Base-by-base conservation (phyloP, 2,113 vertebrate species). In the Petrocephalus zakoni region DNA sequence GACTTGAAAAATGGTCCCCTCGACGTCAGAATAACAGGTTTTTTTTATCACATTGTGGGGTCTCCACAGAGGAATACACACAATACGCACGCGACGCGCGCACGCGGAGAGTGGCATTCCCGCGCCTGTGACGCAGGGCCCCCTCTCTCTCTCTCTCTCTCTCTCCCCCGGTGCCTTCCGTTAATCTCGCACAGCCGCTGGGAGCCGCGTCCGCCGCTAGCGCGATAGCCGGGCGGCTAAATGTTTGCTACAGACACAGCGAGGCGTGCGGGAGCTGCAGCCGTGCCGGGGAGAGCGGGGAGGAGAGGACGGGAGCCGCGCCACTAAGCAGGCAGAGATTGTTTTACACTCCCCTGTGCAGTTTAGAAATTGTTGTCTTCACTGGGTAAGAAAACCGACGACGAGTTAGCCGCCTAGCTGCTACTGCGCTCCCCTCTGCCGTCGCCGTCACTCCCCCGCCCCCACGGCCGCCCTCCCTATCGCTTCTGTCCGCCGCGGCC, bases 341-440 rank as follows among this genome's bases (percentile, higher is more conserved):
- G 47, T 91, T 90, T 75, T 78, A 15, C 34, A 37, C 17, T 29
- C 61, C n/a, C 61, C 58, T 85, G 89, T 89, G 91, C 90, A 90
- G 3, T 47, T 87, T 78, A 78, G 19, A 90, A 88, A 86, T 87
- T 89, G 88, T 90, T 90, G 88, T 72, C 90, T 58, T 85, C 81
- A 25, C 87, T 89, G 61, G 93, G 94, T 95, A 91, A 94, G 94
- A 91, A 84, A 90, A 58, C 64, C n/a, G 86, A 47, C 56, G 87
- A 47, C 88, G 84, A 85, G 90, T 91, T 91, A 90, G 58, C 88
- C 29, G 85, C 61, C 81, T 25, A 85, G 53, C 91, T 90, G 93
- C 91, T 91, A 90, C 92, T 90, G 85, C 89, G 84, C 90, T 91
- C 90, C 92, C 91, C 81, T 89, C 34, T 47, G 68, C 87, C 46